Evolutionary conservation across 1,140 invertebrate species (phyloP), one percentile per base, ranked within the genome.

Genomic region (Heliothis subflexa): DNA sequence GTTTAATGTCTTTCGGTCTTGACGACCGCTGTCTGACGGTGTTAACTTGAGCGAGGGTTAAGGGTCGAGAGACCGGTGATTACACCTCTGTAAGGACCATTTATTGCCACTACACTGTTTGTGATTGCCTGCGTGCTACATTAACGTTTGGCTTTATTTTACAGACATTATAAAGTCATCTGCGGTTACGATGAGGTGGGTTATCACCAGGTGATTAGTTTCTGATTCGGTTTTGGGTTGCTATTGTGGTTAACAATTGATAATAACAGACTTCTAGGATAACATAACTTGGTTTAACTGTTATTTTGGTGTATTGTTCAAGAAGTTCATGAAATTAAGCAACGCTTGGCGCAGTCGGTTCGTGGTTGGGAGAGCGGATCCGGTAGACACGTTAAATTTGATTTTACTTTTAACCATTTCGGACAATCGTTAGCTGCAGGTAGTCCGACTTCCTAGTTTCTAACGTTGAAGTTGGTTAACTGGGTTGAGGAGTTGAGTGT

Each of bases 1-100:
- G 83, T 82, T 87, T 91, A 92, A 91, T 90, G 88, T 86, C 82
- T 83, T 79, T 79, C 82, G 79, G 76, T 84, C 84, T 85, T 84
- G 82, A 86, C 81, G 85, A 86, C 86, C 84, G 81, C 78, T 54
- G 76, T 52, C 74, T 81, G 79, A 25, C 66, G 82, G 78, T 89
- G 84, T 85, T 88, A 84, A 81, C 77, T 73, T 78, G 79, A 79
- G 78, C 83, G 81, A 76, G 79, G 86, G 81, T 85, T 85, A 83
- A 84, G 83, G 87, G 82, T 87, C 83, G 84, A 18, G 49, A 76
- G 57, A 80, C 73, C 61, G 62, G 68, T 80, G 79, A 77, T 77
- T 73, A 80, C 66, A 68, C 66, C 66, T 55, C 62, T 52, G 74
- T 77, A 57, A 77, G 55, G 66, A 54, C 55, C 73, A 75, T 80